Base-by-base conservation (phyloP, 2,797 vertebrate genomes). In the Hippopotamyrus pictus region DNA sequence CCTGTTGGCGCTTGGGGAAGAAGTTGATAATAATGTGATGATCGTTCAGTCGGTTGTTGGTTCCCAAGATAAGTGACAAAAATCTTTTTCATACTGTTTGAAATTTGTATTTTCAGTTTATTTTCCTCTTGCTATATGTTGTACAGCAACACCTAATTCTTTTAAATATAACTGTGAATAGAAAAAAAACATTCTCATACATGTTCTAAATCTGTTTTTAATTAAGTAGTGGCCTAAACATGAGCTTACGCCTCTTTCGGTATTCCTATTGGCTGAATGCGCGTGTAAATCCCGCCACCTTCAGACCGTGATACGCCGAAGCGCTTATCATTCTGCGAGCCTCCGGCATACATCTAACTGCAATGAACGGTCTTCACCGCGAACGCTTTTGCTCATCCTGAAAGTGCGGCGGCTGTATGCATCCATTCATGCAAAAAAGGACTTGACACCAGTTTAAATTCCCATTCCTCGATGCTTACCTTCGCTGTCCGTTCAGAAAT, bases 281-380 rank as follows among this genome's bases (percentile, higher is more conserved):
- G 12, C 17, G 29, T 6, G 14, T 33, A 83, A 50, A 87, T 59
- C 85, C 91, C 46, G n/a, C 87, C 87, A 50, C 1, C 19, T 50
- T 0, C 11, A 57, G 33, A 6, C 53, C 48, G 76, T 87, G 89
- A 95, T 95, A 95, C 50, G 95, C 46, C 88, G 17, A 0, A 2
- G 12, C 22, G 6, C 5, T 90, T 90, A 94, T 90, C 92, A 25
- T 29, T 94, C 91, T 91, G 50, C 29, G 46, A 90, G 88, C 92
- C 92, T 92, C 89, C 90, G 88, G 87, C 76, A 84, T 88, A 37
- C 50, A 46, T 90, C 87, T 87, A 69, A 62, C 48, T 33, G 62
- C 90, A 76, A 65, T 88, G 25, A 90, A 76, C 82, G n/a, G 50
- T 88, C 46, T 87, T 89, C 5, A 37, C 53, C 22, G 54, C 33